Evolutionary conservation across 92 coral and sea anemone species (phyloP), one percentile per base, ranked within the genome.

Genomic region (Plumapathes pennacea): DNA sequence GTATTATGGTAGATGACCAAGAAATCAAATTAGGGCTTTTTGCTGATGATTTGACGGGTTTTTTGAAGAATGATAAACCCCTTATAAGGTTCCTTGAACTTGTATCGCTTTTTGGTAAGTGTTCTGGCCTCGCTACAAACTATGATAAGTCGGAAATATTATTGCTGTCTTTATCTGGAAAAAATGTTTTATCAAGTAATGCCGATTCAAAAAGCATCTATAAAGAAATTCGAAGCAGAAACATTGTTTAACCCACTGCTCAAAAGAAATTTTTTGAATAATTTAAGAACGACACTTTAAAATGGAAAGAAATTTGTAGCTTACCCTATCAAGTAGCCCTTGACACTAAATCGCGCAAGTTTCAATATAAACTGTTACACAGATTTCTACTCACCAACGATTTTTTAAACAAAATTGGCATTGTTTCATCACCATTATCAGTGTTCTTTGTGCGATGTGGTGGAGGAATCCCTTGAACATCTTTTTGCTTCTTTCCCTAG

Each of bases 301-400:
- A 34, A 8, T 34, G 40, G 40, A n/a, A n/a, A 34, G 40, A 34
- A 34, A 34, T 34, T 34, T 34, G 40, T 34, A 34, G 40, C 40
- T 34, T 8, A 34, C 40, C 40, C 40, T n/a, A n/a, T n/a, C n/a
- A n/a, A n/a, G n/a, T n/a, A n/a, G n/a, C n/a, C n/a, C n/a, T n/a
- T n/a, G n/a, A 34, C 40, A n/a, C 40, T 34, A n/a, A 34, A 34
- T 34, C 40, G 40, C 40, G 40, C 40, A n/a, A 34, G 40, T 34
- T 34, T 34, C 40, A 34, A 34, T 34, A 34, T 34, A 34, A 34
- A 34, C 9, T 34, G 40, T 34, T 34, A 34, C 40, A 34, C 40
- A 34, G 40, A 34, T 34, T 34, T 34, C 40, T 34, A 34, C 40
- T n/a, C n/a, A 34, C 40, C 40, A 34, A 34, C 8, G 40, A 34